phyloP scores from a whole-genome alignment of 92 coral and sea anemone species.

The Anthopleura xanthogrammica region DNA sequence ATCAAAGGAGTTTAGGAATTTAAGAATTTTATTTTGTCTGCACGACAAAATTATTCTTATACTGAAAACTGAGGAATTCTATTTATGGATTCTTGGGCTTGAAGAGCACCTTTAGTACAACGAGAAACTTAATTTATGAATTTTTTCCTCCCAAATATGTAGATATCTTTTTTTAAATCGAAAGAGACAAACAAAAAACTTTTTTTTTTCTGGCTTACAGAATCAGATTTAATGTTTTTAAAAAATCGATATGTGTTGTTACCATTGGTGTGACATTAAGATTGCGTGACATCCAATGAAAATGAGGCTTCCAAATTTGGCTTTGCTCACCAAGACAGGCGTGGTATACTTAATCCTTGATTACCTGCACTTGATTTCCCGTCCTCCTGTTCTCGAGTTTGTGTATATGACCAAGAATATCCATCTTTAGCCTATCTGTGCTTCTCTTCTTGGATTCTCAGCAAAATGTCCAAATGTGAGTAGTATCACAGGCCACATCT shows the following conservation, averaged over 20 bases:
- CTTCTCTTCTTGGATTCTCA: background rate
- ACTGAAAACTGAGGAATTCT: no score
- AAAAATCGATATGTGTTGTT: background rate
- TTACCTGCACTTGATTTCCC: constrained; percentile 8
- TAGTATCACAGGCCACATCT: background rate
- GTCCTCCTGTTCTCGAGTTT: constrained; percentile 11
- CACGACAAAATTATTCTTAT: background rate
- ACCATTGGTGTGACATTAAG: background rate
- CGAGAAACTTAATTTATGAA: no score
- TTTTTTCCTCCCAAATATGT: no score
- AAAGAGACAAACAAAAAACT: no score
- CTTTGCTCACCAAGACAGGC: constrained; percentile 12
- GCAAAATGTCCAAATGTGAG: constrained; percentile 6
- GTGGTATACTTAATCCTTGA: constrained; percentile 13
- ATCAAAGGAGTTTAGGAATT: background rate
- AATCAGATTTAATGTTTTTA: no score
- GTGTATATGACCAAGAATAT: constrained; percentile 2
- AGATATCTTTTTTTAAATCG: no score
- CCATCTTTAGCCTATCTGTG: background rate
- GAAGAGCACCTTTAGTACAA: no score
- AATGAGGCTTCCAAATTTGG: constrained; percentile 22
- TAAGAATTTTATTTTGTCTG: background rate
- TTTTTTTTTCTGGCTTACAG: no score
- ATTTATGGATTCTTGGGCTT: no score
- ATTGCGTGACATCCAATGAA: constrained; percentile 22